phyloP scores from a whole-genome alignment of 2,797 vertebrate genomes.

The Limnodromus scolopaceus region DNA sequence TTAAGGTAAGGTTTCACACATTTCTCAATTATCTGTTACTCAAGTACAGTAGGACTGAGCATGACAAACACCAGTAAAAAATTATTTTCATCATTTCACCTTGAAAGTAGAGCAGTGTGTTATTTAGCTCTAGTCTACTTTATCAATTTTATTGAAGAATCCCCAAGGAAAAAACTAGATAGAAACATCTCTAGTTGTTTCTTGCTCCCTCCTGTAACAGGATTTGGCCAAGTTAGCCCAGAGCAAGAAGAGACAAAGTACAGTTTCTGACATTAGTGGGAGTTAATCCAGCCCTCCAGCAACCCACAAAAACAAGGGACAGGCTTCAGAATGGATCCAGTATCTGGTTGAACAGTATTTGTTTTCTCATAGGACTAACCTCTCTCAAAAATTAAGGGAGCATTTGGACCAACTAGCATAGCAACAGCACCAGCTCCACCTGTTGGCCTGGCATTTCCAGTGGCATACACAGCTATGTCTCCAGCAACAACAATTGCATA shows the following conservation, averaged over 20 bases:
- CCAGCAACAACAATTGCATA: slow-evolving; percentile 93
- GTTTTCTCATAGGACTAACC: slow-evolving; percentile 77
- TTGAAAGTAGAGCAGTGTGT: background rate
- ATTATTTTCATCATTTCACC: background rate
- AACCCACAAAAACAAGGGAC: background rate
- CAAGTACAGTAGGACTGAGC: background rate
- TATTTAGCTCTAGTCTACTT: background rate
- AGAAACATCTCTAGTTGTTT: background rate
- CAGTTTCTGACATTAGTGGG: background rate
- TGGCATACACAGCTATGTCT: slow-evolving; percentile 93
- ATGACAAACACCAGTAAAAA: background rate
- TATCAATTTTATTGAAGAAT: background rate
- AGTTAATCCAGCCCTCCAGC: background rate
- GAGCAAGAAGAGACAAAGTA: background rate
- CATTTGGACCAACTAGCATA: slow-evolving; percentile 92
- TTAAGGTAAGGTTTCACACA: background rate
- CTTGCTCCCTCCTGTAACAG: background rate
- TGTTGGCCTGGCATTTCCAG: slow-evolving; percentile 91
- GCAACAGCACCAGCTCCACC: slow-evolving; percentile 92
- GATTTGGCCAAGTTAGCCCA: background rate
- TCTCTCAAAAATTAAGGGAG: slow-evolving; percentile 90
- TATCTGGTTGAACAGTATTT: background rate
- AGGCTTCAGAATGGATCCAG: background rate
- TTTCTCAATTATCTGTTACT: background rate
- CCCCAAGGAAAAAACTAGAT: background rate